Conservation (phyloP, 2,888 invertebrate species). For the Calameuta pallipes region DNA sequence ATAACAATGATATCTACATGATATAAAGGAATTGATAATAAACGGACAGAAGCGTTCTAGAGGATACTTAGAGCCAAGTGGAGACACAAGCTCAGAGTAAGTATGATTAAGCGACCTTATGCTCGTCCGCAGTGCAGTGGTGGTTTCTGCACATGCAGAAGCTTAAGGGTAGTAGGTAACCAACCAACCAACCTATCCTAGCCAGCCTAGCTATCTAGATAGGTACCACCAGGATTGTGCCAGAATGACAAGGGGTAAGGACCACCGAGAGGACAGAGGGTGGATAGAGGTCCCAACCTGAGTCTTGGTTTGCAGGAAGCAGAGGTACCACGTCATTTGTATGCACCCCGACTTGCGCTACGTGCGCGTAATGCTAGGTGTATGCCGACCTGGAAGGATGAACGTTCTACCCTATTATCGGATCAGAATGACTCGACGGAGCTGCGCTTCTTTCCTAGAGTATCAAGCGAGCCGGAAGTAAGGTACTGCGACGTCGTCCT, state of each 20-base stretch:
- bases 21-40: neutral
- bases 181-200: neutral
- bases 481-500: neutral
- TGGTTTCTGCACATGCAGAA: neutral
- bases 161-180: neutral
- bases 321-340: neutral
- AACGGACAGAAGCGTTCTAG: neutral
- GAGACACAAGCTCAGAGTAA: conserved; percentile 21
- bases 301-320: neutral
- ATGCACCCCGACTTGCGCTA: neutral
- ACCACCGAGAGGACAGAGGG: neutral
- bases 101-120: conserved; percentile 49
- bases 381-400: neutral
- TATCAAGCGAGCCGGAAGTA: neutral
- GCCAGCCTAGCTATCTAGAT: neutral
- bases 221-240: neutral
- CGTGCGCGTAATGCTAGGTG: neutral
- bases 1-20: neutral
- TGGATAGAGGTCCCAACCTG: neutral
- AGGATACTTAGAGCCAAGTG: neutral
- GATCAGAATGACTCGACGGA: neutral
- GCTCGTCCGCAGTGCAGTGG: conserved; percentile 39
- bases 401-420: neutral
- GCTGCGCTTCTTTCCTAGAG: neutral
- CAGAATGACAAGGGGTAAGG: neutral